A percentile compares a stretch with the other conserved stretches of the same genome.
Conservation (phyloP, 2,888 invertebrate species). For the Netelia virgata region DNA sequence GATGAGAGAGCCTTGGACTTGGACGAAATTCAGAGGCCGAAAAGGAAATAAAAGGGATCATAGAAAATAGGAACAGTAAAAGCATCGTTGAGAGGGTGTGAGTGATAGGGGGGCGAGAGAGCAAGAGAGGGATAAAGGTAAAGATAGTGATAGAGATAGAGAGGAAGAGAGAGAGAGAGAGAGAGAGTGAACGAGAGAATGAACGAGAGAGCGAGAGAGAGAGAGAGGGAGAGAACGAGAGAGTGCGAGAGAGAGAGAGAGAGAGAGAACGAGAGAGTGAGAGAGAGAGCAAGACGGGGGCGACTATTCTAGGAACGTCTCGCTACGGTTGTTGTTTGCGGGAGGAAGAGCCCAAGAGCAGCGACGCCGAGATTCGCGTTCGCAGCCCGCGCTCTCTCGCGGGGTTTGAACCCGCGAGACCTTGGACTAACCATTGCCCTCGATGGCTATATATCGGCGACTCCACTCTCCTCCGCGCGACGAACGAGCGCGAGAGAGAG, state of each 20-base stretch:
- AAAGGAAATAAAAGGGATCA: not conserved
- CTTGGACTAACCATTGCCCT: slow-evolving; percentile 85
- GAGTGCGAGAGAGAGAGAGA: slow-evolving; percentile 18
- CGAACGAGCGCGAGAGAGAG: slow-evolving; percentile 73
- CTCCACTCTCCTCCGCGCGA: slow-evolving; percentile 74
- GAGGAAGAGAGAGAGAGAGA: slow-evolving; percentile 35
- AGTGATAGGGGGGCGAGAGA: not conserved
- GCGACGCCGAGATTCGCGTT: slow-evolving; percentile 72
- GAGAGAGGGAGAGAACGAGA: slow-evolving; percentile 36
- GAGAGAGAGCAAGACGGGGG: slow-evolving; percentile 61
- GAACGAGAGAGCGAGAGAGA: not conserved
- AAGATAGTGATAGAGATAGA: too few species aligned
- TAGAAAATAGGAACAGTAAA: slow-evolving; percentile 44
- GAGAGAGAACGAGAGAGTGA: slow-evolving; percentile 12
- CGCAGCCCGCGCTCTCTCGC: slow-evolving; percentile 17
- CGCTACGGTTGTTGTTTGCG: slow-evolving; percentile 76
- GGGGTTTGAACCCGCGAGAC: slow-evolving; percentile 83
- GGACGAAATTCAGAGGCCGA: slow-evolving; percentile 21
- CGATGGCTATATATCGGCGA: slow-evolving; percentile 81
- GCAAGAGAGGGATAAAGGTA: slow-evolving; percentile 12
- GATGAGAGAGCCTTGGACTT: slow-evolving; percentile 8
- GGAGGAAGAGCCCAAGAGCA: slow-evolving; percentile 75
- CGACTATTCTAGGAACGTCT: slow-evolving; percentile 81
- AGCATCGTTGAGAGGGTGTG: slow-evolving; percentile 20
- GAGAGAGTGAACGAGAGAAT: slow-evolving; percentile 15